Evolutionary conservation across 2,888 invertebrate genomes (phyloP), one percentile per base, ranked within the genome.

Genomic region (Mythimna vitellina): DNA sequence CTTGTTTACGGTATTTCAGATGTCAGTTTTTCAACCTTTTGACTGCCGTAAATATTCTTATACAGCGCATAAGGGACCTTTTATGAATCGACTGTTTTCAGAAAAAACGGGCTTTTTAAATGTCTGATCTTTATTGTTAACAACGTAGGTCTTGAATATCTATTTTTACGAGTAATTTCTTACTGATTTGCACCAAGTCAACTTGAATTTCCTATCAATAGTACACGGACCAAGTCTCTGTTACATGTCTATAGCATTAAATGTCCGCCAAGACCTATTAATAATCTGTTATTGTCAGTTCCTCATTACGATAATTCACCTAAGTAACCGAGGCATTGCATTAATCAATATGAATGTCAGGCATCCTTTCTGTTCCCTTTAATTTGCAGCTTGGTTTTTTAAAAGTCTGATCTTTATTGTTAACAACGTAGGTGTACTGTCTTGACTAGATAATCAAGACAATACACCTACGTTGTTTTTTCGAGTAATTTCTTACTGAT

Each of bases 311-410:
- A 58, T 6, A 60, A 64, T 63, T 57, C 38, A 69, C 32, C 32
- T 3, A 57, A 60, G 35, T 38, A 29, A 29, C 29, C n/a, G n/a
- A 54, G 14, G 22, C 35, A 53, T 70, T 70, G 78, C 73, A 74
- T 32, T 53, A 69, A 80, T 80, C 74, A 74, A 70, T 70, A 66
- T 68, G 54, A 73, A 73, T 65, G 73, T 70, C 65, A 72, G 65
- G 29, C 56, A 57, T 66, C 67, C 71, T 71, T 75, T 76, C 65
- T 66, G 58, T 60, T 73, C 51, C 71, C 68, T 66, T 66, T 72
- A 76, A 81, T 72, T 81, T 66, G 69, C 54, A 73, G n/a, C n/a
- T n/a, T n/a, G n/a, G n/a, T n/a, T n/a, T n/a, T n/a, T n/a, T 35
- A 12, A 76, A 46, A 22, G 29, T 17, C 29, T 60, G 9, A 17